A percentile compares a stretch with the other conserved stretches of the same genome.
Conservation (phyloP, 2,797 vertebrate species). For the Nannoperca obscura region DNA sequence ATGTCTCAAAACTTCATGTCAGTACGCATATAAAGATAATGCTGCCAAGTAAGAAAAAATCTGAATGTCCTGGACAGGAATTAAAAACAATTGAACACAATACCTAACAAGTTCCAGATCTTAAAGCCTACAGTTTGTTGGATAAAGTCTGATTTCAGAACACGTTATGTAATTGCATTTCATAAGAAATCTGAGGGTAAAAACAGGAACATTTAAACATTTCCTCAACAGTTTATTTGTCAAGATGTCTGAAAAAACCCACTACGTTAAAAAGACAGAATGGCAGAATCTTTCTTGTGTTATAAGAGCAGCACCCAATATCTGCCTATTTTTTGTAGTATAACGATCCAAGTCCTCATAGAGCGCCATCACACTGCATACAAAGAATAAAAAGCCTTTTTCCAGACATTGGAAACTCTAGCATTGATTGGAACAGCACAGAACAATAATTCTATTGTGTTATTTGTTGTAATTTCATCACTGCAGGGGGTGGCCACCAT, state of each 20-base stretch:
- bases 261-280: background rate
- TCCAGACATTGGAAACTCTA: conserved; percentile 8
- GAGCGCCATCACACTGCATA: background rate
- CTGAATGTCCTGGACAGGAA: conserved; percentile 4
- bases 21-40: conserved; percentile 2
- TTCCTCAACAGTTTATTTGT: background rate
- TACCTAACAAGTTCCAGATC: conserved; percentile 37
- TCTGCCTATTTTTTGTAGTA: background rate
- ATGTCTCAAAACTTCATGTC: conserved; percentile 15
- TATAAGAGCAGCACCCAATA: background rate
- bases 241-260: background rate
- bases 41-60: conserved; percentile 28
- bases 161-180: conserved; percentile 3
- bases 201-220: background rate
- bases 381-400: conserved; percentile 13
- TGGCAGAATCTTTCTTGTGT: background rate
- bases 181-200: background rate
- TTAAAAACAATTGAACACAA: conserved; percentile 28
- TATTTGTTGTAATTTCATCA: conserved; percentile 39
- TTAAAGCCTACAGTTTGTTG: conserved; percentile 6
- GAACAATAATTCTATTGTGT: conserved; percentile 60
- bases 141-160: conserved; percentile 11
- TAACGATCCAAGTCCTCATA: background rate
- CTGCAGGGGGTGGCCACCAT: conserved; percentile 43
- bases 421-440: conserved; percentile 26